A percentile compares a stretch with the other conserved stretches of the same genome.
These are phyloP conservation scores for Nothura maculosa DNA, from an alignment of 2,797 vertebrate genomes.

Conservation along the genomic window DNA sequence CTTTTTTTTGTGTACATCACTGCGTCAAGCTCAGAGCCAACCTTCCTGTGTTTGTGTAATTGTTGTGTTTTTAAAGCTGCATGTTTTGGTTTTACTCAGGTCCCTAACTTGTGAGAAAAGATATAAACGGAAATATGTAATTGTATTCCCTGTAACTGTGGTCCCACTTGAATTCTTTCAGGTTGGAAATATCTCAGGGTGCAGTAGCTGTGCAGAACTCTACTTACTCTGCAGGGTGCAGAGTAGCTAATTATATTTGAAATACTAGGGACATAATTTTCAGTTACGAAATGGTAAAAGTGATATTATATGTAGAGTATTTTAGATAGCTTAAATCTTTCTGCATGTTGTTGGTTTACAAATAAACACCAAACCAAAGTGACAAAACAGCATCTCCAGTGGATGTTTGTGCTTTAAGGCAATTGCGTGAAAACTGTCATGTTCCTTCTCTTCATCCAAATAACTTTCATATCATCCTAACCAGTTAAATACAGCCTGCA, in stretches of 20 bases:
- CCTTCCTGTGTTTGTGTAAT: neutral
- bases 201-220: neutral
- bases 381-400: neutral
- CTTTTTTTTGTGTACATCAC: neutral
- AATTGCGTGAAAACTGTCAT: neutral
- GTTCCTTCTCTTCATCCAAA: neutral
- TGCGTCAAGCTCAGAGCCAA: neutral
- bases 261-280: neutral
- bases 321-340: neutral
- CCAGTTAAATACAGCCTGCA: neutral
- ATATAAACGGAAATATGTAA: neutral
- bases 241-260: neutral
- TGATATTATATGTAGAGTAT: neutral
- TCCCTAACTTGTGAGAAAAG: neutral
- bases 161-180: neutral
- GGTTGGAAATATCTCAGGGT: neutral
- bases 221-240: neutral
- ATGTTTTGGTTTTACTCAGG: neutral
- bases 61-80: neutral
- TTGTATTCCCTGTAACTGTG: neutral
- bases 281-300: neutral
- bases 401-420: neutral
- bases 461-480: fast-evolving
- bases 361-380: neutral
- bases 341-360: neutral